Percentiles rank a stretch among this genome's conserved stretches.
phyloP scores from a whole-genome alignment of 1,140 invertebrate species.

The Drosophila ercepeae region DNA sequence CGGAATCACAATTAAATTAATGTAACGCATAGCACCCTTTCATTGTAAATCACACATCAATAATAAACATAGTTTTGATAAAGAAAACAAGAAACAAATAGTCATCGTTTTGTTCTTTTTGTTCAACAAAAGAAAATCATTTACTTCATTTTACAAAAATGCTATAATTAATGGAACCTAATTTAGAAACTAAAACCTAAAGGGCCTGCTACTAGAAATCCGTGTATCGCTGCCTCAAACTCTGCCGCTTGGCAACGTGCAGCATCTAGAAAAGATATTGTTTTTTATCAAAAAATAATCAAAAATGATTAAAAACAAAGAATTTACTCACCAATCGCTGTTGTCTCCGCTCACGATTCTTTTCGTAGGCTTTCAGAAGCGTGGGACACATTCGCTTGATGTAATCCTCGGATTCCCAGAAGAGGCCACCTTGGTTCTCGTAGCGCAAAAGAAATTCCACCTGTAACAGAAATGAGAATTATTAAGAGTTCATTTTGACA shows the following conservation, averaged over 20 bases:
- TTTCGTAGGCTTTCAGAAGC: slow-evolving; percentile 66
- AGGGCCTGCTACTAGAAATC: slow-evolving; percentile 66
- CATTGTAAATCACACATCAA: too few species aligned
- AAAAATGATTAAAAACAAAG: neutral
- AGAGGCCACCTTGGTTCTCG: slow-evolving; percentile 63
- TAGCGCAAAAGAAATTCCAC: slow-evolving; percentile 74
- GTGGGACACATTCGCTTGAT: slow-evolving; percentile 60
- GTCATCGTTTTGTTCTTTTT: slow-evolving; percentile 19
- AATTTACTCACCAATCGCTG: slow-evolving; percentile 55
- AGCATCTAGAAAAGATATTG: slow-evolving; percentile 58
- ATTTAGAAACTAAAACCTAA: slow-evolving; percentile 58
- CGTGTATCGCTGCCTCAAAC: slow-evolving; percentile 71
- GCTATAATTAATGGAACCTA: slow-evolving; percentile 72
- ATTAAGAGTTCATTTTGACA: neutral
- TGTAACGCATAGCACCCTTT: too few species aligned
- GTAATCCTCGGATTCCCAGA: slow-evolving; percentile 72
- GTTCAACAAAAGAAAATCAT: slow-evolving; percentile 78
- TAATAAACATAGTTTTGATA: neutral
- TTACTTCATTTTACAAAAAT: slow-evolving; percentile 78
- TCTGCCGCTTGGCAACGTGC: slow-evolving; percentile 75
- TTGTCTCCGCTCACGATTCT: slow-evolving; percentile 66
- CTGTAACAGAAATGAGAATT: slow-evolving; percentile 9
- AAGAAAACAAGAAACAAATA: too few species aligned
- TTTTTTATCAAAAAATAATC: neutral
- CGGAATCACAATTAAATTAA: too few species aligned